Percentiles rank a stretch among this genome's conserved stretches.
These are phyloP conservation scores for Argyresthia albistria DNA, from an alignment of 2,888 invertebrate species.

Conservation along the genomic window DNA sequence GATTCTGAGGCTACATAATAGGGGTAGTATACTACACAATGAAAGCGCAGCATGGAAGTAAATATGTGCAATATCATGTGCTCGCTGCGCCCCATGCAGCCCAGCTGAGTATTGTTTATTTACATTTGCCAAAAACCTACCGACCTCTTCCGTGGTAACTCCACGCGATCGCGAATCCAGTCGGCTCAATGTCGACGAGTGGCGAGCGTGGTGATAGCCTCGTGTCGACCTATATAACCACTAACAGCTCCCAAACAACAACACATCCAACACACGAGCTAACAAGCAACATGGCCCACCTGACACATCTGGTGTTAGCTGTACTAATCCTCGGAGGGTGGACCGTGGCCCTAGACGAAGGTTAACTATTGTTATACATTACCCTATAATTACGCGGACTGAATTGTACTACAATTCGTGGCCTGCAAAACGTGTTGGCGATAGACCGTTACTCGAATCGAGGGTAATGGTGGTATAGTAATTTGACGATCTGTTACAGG, in stretches of 20 bases:
- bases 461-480: background rate
- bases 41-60: no score
- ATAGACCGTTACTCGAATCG: background rate
- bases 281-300: constrained; percentile 30
- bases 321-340: constrained; percentile 21
- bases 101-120: background rate
- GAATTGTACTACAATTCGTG: background rate
- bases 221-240: constrained; percentile 54
- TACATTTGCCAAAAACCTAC: background rate
- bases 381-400: constrained; percentile 7
- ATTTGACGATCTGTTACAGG: constrained; percentile 19
- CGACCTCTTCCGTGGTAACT: constrained; percentile 39
- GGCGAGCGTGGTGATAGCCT: constrained; percentile 46
- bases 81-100: no score
- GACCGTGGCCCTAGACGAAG: constrained; percentile 33
- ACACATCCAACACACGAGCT: constrained; percentile 30
- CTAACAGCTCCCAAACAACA: constrained; percentile 33
- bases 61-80: no score
- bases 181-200: constrained; percentile 22
- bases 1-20: no score
- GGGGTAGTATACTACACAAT: no score
- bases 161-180: constrained; percentile 16
- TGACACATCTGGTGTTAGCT: background rate
- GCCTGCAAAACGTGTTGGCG: background rate
- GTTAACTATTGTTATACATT: constrained; percentile 31